These are phyloP conservation scores for Sceloporus tristichus DNA, from an alignment of 2,113 vertebrate genomes.

Conservation along the genomic window DNA sequence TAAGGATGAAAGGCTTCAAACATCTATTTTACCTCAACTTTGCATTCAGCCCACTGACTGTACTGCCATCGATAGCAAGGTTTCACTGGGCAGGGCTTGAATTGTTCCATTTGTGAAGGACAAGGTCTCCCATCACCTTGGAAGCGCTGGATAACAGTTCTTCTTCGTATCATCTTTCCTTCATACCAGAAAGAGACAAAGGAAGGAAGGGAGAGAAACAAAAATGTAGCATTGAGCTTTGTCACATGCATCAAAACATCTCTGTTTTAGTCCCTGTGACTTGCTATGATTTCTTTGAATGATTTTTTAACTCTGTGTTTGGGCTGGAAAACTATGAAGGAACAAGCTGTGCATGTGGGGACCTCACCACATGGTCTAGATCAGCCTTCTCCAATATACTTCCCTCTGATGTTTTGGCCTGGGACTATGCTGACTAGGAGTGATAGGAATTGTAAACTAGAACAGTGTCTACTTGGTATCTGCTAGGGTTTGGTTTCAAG, in stretches of 20 bases:
- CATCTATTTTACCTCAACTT: constrained; percentile 87
- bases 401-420: too few species aligned
- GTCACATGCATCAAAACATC: background rate
- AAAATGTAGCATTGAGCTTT: background rate
- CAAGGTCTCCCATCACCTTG: constrained; percentile 97
- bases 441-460: too few species aligned
- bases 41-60: constrained; percentile 91
- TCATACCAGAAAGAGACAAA: constrained; percentile 52
- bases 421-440: too few species aligned
- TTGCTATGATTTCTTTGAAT: constrained; percentile 16
- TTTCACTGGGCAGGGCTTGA: constrained; percentile 93
- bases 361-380: background rate
- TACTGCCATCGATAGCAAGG: constrained; percentile 97
- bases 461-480: too few species aligned
- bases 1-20: background rate
- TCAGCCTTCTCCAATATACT: too few species aligned
- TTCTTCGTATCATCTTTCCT: constrained; percentile 93
- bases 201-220: background rate
- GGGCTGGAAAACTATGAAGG: background rate
- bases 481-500: too few species aligned
- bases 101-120: constrained; percentile 89
- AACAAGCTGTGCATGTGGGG: background rate
- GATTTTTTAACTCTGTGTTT: background rate
- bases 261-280: constrained; percentile 29
- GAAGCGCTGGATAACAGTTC: constrained; percentile 89